phyloP scores from a whole-genome alignment of 2,888 invertebrate species.

The Busseola fusca region DNA sequence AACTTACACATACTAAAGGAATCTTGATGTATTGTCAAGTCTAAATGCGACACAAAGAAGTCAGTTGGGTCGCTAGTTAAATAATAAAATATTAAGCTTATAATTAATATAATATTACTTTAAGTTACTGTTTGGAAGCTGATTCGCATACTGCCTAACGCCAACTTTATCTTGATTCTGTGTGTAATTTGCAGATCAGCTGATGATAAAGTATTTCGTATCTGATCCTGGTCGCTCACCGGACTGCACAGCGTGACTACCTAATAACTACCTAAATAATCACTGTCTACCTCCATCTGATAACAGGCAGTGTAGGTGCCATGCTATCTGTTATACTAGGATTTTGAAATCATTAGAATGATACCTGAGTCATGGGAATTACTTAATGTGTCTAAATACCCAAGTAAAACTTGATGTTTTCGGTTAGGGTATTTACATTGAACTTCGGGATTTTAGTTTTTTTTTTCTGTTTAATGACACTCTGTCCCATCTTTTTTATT shows the following conservation, averaged over 20 bases:
- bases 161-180: constrained; percentile 6
- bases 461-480: background rate
- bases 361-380: background rate
- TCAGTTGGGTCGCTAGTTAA: background rate
- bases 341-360: constrained; percentile 16
- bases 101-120: background rate
- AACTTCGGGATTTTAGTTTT: background rate
- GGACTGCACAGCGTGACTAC: constrained; percentile 3
- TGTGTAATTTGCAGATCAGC: constrained; percentile 16
- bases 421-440: too few species aligned
- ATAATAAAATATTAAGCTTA: background rate
- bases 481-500: background rate
- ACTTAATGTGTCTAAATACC: background rate
- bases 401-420: background rate
- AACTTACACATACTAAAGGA: too few species aligned
- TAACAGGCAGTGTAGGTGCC: too few species aligned
- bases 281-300: constrained; percentile 33
- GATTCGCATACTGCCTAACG: background rate
- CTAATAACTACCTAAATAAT: constrained; percentile 23
- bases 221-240: constrained; percentile 4
- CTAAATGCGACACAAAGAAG: background rate
- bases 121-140: background rate
- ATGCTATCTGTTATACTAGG: too few species aligned
- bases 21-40: background rate
- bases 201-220: constrained; percentile 7